Base-by-base conservation (phyloP, 64 coral and sea anemone genomes). In the Actinia tenebrosa region DNA sequence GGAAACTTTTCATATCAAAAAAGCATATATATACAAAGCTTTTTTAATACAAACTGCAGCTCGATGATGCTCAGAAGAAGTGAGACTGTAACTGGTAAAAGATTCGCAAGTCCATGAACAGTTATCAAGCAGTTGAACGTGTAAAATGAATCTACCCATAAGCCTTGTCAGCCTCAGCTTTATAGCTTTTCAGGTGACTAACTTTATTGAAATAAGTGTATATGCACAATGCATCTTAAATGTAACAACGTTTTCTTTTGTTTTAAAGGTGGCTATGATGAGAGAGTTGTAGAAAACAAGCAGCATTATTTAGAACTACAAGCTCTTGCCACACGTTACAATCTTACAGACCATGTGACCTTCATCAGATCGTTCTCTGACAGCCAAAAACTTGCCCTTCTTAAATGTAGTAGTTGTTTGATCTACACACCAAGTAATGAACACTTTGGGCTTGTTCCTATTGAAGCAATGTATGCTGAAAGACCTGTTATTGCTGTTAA, bases 391-490 rank as follows among this genome's bases (percentile, higher is more conserved):
- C 81, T 99, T 61, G 89, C 82, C 17, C 88, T 99, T 17, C 84
- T 99, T 30, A 72, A 92, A 79, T 63, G 45, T 26, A 91, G 90
- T 77, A 88, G 72, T n/a, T 99, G 97, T 44, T 86, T 99, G 42
- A 53, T 99, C 43, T 99, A 99, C 84, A 99, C 97, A 16, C 97
- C 97, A 19, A 95, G 93, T 43, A 83, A 99, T 43, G 97, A 95
- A 91, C 97, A 99, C n/a, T 99, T 99, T 93, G 97, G 97, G 53
- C 86, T 99, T 46, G 97, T 99, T 58, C 97, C 97, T 46, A 99
- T 99, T 53, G 97, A 99, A 68, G 97, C 97, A 53, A 99, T 99
- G 97, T 99, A 95, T 81, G 91, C 89, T 87, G 81, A 82, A 26
- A 46, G 97, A 25, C 97, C 97, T 83, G 97, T 99, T 8, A 95